A percentile compares a stretch with the other conserved stretches of the same genome.
Conservation (phyloP, 2,888 invertebrate species). For the Synergus laeviventris region DNA sequence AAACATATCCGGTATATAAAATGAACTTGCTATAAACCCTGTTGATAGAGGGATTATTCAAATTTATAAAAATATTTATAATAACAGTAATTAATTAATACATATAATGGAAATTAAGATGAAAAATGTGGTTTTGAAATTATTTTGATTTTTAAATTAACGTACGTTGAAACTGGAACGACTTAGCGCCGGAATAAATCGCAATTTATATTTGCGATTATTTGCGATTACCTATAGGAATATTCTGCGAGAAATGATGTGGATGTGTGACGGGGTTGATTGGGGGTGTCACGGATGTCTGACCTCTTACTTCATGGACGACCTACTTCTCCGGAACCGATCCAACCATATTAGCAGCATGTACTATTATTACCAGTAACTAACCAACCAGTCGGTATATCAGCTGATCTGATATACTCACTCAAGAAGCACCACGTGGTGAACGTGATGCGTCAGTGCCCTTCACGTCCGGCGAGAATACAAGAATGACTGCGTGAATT, state of each 20-base stretch:
- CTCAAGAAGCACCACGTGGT: background rate
- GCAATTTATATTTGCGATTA: too few species aligned
- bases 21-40: too few species aligned
- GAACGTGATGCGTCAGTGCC: background rate
- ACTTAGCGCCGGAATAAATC: too few species aligned
- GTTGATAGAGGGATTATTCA: too few species aligned
- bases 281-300: slow-evolving; percentile 43
- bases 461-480: background rate
- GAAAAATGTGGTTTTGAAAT: too few species aligned
- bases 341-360: background rate
- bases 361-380: background rate
- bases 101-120: too few species aligned
- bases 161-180: too few species aligned
- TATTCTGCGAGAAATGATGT: too few species aligned
- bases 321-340: slow-evolving; percentile 56
- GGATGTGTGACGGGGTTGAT: background rate
- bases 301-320: slow-evolving; percentile 57
- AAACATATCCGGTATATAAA: too few species aligned
- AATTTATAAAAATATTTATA: too few species aligned
- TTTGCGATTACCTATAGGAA: too few species aligned
- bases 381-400: slow-evolving; percentile 42
- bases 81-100: too few species aligned
- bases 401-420: slow-evolving; percentile 51
- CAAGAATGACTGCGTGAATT: background rate
- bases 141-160: background rate